phyloP scores from a whole-genome alignment of 2,888 invertebrate genomes.

The Aricia artaxerxes region DNA sequence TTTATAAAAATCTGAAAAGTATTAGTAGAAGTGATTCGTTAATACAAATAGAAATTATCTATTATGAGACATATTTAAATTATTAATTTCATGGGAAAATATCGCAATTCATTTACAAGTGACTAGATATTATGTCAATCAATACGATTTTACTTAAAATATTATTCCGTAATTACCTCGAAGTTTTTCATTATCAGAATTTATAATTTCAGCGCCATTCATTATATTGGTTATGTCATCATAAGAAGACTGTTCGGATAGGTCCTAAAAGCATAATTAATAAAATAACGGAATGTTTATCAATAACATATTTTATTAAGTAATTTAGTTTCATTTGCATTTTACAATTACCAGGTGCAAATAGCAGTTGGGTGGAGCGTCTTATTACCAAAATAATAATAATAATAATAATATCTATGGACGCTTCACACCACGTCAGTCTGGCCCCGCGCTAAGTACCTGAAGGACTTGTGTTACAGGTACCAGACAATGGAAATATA shows the following conservation, averaged over 20 bases:
- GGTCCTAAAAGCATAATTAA: not conserved
- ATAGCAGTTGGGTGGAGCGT: not conserved
- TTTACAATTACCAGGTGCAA: too few species aligned
- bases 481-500: too few species aligned
- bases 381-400: not conserved
- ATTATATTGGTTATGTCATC: conserved; percentile 49
- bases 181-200: conserved; percentile 51
- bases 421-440: too few species aligned
- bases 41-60: not conserved
- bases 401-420: too few species aligned
- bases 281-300: not conserved
- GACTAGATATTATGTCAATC: too few species aligned
- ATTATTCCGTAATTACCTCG: conserved; percentile 46
- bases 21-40: not conserved
- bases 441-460: too few species aligned
- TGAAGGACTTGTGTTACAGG: too few species aligned
- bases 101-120: too few species aligned
- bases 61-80: too few species aligned
- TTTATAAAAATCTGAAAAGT: conserved; percentile 62
- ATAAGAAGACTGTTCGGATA: conserved; percentile 32
- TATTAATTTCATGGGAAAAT: too few species aligned
- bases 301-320: too few species aligned
- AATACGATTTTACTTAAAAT: not conserved
- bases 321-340: too few species aligned
- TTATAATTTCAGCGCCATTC: conserved; percentile 49